phyloP scores from a whole-genome alignment of 2,113 vertebrate species.

The Bungarus multicinctus region DNA sequence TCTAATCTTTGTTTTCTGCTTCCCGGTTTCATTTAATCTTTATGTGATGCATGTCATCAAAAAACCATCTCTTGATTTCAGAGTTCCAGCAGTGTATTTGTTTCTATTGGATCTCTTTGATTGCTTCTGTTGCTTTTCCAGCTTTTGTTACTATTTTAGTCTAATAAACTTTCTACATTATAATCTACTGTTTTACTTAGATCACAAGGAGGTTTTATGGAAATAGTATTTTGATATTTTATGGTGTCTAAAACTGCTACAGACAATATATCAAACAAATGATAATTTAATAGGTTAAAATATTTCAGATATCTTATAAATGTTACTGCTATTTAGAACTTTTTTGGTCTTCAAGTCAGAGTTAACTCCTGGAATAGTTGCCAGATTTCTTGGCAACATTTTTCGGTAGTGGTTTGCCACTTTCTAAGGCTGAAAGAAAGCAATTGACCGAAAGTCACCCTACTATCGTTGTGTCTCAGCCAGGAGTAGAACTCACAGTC shows the following conservation, averaged over 20 bases:
- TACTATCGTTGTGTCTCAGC: neutral
- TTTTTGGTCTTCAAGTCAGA: neutral
- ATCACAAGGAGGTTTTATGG: slow-evolving; percentile 8
- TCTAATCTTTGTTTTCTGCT: neutral
- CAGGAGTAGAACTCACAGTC: neutral
- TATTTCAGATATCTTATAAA: slow-evolving; percentile 16
- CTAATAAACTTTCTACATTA: neutral
- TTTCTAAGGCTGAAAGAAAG: neutral
- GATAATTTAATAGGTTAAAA: neutral
- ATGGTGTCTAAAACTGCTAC: neutral
- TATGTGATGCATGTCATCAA: neutral
- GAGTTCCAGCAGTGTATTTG: neutral
- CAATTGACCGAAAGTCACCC: neutral
- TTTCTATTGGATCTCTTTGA: neutral
- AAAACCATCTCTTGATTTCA: neutral
- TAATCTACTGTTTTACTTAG: slow-evolving; percentile 33
- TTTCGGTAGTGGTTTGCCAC: neutral
- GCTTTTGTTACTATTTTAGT: slow-evolving; percentile 13
- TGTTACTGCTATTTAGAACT: neutral
- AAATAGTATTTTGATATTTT: neutral
- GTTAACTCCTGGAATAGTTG: neutral
- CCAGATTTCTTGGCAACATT: neutral
- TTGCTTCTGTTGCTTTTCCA: slow-evolving; percentile 30
- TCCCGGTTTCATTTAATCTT: neutral
- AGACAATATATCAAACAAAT: neutral